A percentile compares a stretch with the other conserved stretches of the same genome.
Evolutionary conservation across 2,797 vertebrate species (phyloP).

Genomic region (Notamacropus eugenii): DNA sequence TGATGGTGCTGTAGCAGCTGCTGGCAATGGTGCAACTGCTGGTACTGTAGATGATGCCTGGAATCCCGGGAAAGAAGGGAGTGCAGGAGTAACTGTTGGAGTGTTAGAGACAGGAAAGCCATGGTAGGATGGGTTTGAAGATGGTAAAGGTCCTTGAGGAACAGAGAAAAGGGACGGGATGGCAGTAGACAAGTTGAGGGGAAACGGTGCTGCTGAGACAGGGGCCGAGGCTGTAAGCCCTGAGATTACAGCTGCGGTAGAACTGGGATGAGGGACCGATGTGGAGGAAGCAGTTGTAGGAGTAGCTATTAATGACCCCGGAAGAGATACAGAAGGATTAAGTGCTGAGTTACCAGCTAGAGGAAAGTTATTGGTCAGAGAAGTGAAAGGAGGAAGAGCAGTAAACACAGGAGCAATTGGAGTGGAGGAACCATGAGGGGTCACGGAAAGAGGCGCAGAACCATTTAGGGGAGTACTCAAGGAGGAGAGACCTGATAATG

Average conservation of each 20-base stretch:
- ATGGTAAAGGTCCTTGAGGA: slow-evolving; percentile 86
- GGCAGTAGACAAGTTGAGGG: slow-evolving; percentile 91
- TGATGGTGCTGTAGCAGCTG: slow-evolving; percentile 90
- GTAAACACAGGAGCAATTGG: slow-evolving; percentile 88
- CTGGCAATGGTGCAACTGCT: slow-evolving; percentile 92
- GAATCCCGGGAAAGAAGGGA: slow-evolving; percentile 94
- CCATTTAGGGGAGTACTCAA: slow-evolving; percentile 83
- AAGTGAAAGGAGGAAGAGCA: slow-evolving; percentile 90
- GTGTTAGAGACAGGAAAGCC: slow-evolving; percentile 91
- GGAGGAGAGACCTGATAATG: slow-evolving; percentile 89
- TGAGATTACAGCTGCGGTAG: slow-evolving; percentile 80
- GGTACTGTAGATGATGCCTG: slow-evolving; percentile 91
- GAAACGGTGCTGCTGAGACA: slow-evolving; percentile 82
- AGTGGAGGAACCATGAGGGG: slow-evolving; percentile 84
- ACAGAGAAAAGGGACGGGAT: slow-evolving; percentile 92
- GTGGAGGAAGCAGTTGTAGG: slow-evolving; percentile 80
- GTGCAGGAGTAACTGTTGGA: slow-evolving; percentile 90
- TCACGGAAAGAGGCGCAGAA: slow-evolving; percentile 84
- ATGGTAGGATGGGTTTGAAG: slow-evolving; percentile 90
- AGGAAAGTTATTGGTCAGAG: slow-evolving; percentile 89
- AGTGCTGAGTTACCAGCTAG: slow-evolving; percentile 83
- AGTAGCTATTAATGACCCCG: slow-evolving; percentile 81
- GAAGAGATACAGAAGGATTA: slow-evolving; percentile 79
- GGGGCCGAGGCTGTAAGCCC: slow-evolving; percentile 86
- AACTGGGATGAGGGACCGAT: slow-evolving; percentile 80